Evolutionary conservation across 1,140 invertebrate species (phyloP).

Genomic region (Cotesia chilonis): DNA sequence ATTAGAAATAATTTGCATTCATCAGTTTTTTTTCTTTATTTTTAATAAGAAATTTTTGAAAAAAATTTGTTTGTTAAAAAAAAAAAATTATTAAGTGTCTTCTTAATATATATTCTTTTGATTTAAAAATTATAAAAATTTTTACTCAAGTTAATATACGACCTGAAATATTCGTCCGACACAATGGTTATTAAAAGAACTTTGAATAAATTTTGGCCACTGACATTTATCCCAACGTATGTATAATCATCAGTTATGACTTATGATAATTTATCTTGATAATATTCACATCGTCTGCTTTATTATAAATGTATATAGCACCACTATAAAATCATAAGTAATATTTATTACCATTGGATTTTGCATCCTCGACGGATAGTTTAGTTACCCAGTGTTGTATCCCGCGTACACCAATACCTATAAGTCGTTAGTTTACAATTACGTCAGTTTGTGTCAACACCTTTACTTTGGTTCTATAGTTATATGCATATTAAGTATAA

Average conservation of each 20-base stretch:
- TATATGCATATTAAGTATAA: slow-evolving; percentile 2
- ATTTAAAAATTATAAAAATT: too few species aligned
- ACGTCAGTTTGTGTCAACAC: slow-evolving; percentile 13
- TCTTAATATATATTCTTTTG: too few species aligned
- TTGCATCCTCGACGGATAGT: not conserved
- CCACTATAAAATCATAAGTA: slow-evolving; percentile 10
- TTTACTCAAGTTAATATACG: too few species aligned
- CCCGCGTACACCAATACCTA: not conserved
- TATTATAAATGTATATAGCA: not conserved
- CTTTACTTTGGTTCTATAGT: slow-evolving; percentile 2
- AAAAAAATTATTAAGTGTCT: too few species aligned
- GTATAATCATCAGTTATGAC: too few species aligned
- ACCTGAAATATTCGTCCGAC: too few species aligned
- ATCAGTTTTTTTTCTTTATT: too few species aligned
- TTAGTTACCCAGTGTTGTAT: not conserved
- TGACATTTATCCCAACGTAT: too few species aligned
- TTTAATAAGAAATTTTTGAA: too few species aligned
- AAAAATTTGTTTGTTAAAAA: too few species aligned
- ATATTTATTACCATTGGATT: slow-evolving; percentile 17
- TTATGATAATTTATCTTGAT: not conserved
- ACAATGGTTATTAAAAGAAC: too few species aligned
- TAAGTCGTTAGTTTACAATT: slow-evolving; percentile 15
- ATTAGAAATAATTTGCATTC: too few species aligned
- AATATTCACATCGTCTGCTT: slow-evolving; percentile 2
- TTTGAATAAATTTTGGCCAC: not conserved